Base-by-base conservation (phyloP, 2,888 invertebrate genomes). In the Clusia tigrina region DNA sequence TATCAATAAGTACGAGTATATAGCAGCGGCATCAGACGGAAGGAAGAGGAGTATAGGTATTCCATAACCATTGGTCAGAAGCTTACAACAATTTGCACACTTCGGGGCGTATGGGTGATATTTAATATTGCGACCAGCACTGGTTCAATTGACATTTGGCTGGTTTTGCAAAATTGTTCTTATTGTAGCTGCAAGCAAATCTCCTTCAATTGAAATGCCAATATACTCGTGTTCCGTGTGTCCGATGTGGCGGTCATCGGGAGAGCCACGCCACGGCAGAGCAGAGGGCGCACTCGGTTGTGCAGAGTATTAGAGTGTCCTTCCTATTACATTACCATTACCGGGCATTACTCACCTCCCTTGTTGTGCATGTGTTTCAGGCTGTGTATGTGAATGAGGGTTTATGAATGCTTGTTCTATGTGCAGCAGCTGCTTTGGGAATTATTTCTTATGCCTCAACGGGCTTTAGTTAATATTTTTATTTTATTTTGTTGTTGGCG, bases 111-210 rank as follows among this genome's bases (percentile, higher is more conserved):
- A n/a, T n/a, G n/a, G n/a, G n/a, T n/a, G n/a, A n/a, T n/a, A n/a
- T n/a, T n/a, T n/a, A n/a, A n/a, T n/a, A n/a, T n/a, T n/a, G n/a
- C n/a, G n/a, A n/a, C n/a, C n/a, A n/a, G n/a, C n/a, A n/a, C n/a
- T n/a, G n/a, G n/a, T n/a, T n/a, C n/a, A n/a, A n/a, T n/a, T n/a
- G n/a, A n/a, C n/a, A n/a, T n/a, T n/a, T n/a, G n/a, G n/a, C n/a
- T n/a, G n/a, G n/a, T n/a, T n/a, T n/a, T n/a, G n/a, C n/a, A n/a
- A n/a, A n/a, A n/a, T n/a, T n/a, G n/a, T n/a, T n/a, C n/a, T n/a
- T n/a, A n/a, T n/a, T 42, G 42, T n/a, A n/a, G 42, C 42, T 42
- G 42, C 42, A 42, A 42, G 42, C 42, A n/a, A 42, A 42, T 42
- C n/a, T 42, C n/a, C n/a, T 42, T 10, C 10, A 42, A 42, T 42